These are phyloP conservation scores for Toxotes lorentzi DNA, from an alignment of 2,797 vertebrate genomes.

Conservation along the genomic window DNA sequence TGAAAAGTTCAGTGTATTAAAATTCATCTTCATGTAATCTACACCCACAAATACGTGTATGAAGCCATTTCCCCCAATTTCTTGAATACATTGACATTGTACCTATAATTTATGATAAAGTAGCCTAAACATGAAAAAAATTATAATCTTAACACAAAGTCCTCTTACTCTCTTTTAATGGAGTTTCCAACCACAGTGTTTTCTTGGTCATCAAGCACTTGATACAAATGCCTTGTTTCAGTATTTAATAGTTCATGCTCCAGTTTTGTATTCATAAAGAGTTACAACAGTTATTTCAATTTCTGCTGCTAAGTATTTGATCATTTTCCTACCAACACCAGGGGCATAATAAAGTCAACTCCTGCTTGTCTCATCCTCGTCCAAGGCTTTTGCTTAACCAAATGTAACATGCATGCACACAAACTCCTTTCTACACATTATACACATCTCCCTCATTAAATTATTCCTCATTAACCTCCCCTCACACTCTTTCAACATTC, in stretches of 20 bases:
- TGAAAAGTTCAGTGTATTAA: neutral
- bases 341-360: conserved; percentile 27
- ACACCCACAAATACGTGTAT: neutral
- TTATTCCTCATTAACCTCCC: conserved; percentile 63
- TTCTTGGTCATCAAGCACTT: neutral
- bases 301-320: conserved; percentile 44
- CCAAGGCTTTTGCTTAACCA: conserved; percentile 49
- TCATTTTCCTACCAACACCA: conserved; percentile 1
- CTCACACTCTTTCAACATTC: conserved; percentile 60
- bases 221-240: neutral
- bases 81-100: accelerated
- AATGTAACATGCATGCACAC: conserved; percentile 46
- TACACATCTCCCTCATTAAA: conserved; percentile 50
- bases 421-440: conserved; percentile 39
- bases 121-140: neutral
- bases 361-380: conserved; percentile 45
- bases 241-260: conserved; percentile 6
- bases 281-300: conserved; percentile 2
- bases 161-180: neutral
- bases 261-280: conserved; percentile 34
- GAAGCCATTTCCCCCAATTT: conserved; percentile 2
- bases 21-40: neutral
- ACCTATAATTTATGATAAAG: conserved; percentile 2
- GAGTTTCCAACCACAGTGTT: neutral
- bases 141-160: neutral